These are phyloP conservation scores for Tenthredo notha DNA, from an alignment of 2,888 invertebrate genomes.

Conservation along the genomic window DNA sequence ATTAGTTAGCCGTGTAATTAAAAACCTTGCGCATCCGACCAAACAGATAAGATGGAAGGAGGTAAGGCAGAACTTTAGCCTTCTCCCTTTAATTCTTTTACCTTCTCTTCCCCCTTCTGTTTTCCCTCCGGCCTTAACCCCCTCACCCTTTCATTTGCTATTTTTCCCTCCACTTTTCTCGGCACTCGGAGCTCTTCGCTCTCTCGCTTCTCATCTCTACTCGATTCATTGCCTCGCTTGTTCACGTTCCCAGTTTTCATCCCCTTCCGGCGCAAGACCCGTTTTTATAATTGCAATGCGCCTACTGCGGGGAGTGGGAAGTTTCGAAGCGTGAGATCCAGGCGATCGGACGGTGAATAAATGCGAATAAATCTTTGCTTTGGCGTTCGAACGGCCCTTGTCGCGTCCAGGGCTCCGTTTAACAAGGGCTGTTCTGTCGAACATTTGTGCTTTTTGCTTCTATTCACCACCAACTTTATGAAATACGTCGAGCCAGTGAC, in stretches of 20 bases:
- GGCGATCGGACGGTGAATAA: slow-evolving; percentile 64
- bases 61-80: slow-evolving; percentile 64
- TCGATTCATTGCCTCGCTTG: slow-evolving; percentile 63
- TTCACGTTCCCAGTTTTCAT: slow-evolving; percentile 36
- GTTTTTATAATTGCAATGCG: slow-evolving; percentile 73
- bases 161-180: slow-evolving; percentile 36
- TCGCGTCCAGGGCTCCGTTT: slow-evolving; percentile 16
- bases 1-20: slow-evolving; percentile 75
- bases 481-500: slow-evolving; percentile 20
- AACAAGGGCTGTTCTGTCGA: not conserved
- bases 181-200: slow-evolving; percentile 44
- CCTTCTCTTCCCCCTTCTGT: not conserved
- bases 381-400: slow-evolving; percentile 39
- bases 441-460: not conserved
- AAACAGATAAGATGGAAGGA: slow-evolving; percentile 73
- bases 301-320: slow-evolving; percentile 61
- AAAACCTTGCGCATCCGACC: slow-evolving; percentile 73
- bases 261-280: slow-evolving; percentile 53
- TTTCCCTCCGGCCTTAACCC: not conserved
- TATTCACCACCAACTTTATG: not conserved
- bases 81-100: slow-evolving; percentile 69
- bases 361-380: slow-evolving; percentile 64
- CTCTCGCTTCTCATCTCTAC: slow-evolving; percentile 54
- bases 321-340: slow-evolving; percentile 67
- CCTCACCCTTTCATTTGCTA: slow-evolving; percentile 58